phyloP scores from a whole-genome alignment of 1,140 invertebrate genomes.

The Dendroctonus valens region DNA sequence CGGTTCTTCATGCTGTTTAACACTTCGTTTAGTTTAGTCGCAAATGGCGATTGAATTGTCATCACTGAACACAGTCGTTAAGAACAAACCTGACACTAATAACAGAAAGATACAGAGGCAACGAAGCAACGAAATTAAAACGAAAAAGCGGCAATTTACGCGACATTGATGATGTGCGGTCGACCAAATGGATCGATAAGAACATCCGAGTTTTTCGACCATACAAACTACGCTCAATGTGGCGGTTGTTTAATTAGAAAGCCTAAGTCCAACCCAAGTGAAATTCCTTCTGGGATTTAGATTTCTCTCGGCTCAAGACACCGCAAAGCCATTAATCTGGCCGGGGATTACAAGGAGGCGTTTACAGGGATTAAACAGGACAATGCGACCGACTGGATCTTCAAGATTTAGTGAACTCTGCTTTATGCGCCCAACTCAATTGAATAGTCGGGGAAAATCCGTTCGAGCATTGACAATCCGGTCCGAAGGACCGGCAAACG shows the following conservation, averaged over 20 bases:
- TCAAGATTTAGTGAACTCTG: conserved; percentile 13
- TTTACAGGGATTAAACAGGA: conserved; percentile 9
- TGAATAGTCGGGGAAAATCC: neutral
- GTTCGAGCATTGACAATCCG: neutral
- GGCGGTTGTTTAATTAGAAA: too few relatives aligned
- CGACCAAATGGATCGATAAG: neutral
- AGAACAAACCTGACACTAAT: too few relatives aligned
- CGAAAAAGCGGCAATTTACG: neutral
- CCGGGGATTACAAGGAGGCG: conserved; percentile 7
- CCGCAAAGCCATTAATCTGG: conserved; percentile 10
- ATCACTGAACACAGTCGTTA: too few relatives aligned
- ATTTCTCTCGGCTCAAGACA: conserved; percentile 3
- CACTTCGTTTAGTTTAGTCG: too few relatives aligned
- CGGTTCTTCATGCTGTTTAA: too few relatives aligned
- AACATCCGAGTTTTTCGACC: too few relatives aligned
- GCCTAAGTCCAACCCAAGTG: too few relatives aligned
- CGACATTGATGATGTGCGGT: conserved; percentile 13
- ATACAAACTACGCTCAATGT: too few relatives aligned
- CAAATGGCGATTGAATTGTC: too few relatives aligned
- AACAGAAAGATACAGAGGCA: too few relatives aligned
- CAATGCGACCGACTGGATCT: conserved; percentile 1
- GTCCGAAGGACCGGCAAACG: neutral
- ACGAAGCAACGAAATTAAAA: too few relatives aligned
- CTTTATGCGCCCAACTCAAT: neutral
- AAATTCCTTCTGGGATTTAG: too few relatives aligned